Conservation (phyloP, 2,797 vertebrate genomes). For the Pantherophis vulpinus region DNA sequence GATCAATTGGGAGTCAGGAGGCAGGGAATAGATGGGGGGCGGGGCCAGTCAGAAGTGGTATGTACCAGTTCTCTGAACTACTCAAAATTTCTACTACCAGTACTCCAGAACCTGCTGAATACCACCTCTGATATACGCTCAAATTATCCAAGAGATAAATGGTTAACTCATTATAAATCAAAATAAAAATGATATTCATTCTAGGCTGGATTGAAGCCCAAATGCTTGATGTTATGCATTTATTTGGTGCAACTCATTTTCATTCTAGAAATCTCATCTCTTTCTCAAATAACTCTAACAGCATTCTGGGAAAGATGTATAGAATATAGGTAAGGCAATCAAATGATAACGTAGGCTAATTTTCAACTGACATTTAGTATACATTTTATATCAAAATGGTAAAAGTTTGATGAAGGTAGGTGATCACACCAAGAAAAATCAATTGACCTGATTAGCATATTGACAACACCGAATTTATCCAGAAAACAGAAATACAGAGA, state of each 20-base stretch:
- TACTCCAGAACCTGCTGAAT: too few species aligned
- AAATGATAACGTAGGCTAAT: background rate
- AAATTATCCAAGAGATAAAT: background rate
- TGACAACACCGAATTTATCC: background rate
- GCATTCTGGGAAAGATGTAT: slow-evolving; percentile 19
- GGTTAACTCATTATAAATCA: background rate
- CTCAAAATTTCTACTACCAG: too few species aligned
- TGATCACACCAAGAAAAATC: background rate
- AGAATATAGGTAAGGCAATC: background rate
- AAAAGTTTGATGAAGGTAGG: background rate
- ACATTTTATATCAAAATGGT: background rate
- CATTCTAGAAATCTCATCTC: slow-evolving; percentile 10
- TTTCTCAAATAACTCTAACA: background rate
- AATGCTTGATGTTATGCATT: background rate
- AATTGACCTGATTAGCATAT: background rate
- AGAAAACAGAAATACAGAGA: background rate
- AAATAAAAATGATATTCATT: slow-evolving; percentile 5
- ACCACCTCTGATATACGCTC: background rate
- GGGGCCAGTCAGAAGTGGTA: too few species aligned
- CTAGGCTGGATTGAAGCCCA: background rate
- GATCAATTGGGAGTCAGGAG: too few species aligned
- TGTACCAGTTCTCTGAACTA: too few species aligned
- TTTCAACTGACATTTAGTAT: background rate
- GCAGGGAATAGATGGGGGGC: too few species aligned
- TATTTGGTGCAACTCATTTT: slow-evolving; percentile 21